Evolutionary conservation across 2,113 vertebrate species (phyloP).

Genomic region (Caracal caracal): DNA sequence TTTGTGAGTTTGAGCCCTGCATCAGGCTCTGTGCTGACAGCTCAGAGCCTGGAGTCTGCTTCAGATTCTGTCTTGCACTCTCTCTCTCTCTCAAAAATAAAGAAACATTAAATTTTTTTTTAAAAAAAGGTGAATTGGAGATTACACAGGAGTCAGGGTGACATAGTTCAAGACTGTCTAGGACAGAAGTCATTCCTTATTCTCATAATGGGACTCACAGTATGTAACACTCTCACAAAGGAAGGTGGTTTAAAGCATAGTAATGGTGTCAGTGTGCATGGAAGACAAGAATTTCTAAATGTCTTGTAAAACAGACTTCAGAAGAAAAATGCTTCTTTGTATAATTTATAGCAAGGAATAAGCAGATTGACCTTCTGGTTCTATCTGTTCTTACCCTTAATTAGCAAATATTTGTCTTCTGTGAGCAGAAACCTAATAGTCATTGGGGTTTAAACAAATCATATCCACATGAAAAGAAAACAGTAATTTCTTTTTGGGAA

Average conservation of each 20-base stretch:
- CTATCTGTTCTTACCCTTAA: constrained; percentile 71
- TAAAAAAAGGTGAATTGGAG: neutral
- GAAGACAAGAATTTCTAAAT: constrained; percentile 42
- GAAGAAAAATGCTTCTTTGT: neutral
- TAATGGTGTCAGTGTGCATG: neutral
- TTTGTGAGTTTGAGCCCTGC: no score
- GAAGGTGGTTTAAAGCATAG: neutral
- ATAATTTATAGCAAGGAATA: constrained; percentile 47
- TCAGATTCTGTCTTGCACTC: no score
- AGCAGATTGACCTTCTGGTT: constrained; percentile 58
- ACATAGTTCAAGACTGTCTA: neutral
- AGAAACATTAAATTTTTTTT: no score
- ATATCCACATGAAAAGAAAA: constrained; percentile 77
- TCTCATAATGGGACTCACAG: neutral
- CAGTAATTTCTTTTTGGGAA: constrained; percentile 74
- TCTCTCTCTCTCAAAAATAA: no score
- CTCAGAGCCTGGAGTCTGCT: no score
- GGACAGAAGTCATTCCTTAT: constrained; percentile 25
- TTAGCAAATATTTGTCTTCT: constrained; percentile 81
- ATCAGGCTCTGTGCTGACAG: no score
- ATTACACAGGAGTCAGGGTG: neutral
- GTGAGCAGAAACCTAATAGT: constrained; percentile 63
- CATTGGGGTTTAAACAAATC: constrained; percentile 61
- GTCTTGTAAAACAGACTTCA: constrained; percentile 22
- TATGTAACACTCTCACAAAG: neutral